Base-by-base conservation (phyloP, 2,797 vertebrate species). In the Galago senegalensis region DNA sequence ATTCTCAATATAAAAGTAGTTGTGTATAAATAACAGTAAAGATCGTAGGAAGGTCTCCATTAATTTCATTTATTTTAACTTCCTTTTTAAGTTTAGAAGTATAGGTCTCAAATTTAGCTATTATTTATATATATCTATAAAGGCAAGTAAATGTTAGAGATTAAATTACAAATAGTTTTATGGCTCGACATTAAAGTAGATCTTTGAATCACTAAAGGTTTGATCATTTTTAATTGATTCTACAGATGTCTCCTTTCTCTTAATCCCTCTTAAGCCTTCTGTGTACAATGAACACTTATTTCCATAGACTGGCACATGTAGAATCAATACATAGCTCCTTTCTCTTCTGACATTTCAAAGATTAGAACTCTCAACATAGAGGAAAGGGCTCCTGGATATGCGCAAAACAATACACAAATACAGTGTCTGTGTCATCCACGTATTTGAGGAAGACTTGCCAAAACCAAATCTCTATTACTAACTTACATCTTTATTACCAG, bases 171-270 rank as follows among this genome's bases (percentile, higher is more conserved):
- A 61, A 53, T 84, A 37, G 5, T 89, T 87, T 37, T 81, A 2
- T 93, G 34, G 1, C 13, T 94, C 40, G 65, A 75, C 20, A 40
- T 40, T 93, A 81, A 87, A 91, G 16, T 75, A 97, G 60, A 65
- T 87, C 46, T 23, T 69, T 7, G 5, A 63, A 63, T 63, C 49
- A 63, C n/a, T 67, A 89, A 86, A 93, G 27, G 4, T 53, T 69
- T 81, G 81, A 90, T 92, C 34, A 69, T 94, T 79, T 86, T 61
- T 31, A 86, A 94, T 88, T 72, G 63, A 92, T 85, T 93, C 43
- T 85, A 69, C 46, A 80, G 46, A 90, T 79, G 61, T 92, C 34
- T 96, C 63, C n/a, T 43, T 93, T 97, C 46, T 96, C 29, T 69
- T 93, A 97, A 92, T 81, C 61, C 23, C 63, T 34, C 58, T 8